Conservation (phyloP, 2,888 invertebrate species). For the Limnephilus marmoratus region DNA sequence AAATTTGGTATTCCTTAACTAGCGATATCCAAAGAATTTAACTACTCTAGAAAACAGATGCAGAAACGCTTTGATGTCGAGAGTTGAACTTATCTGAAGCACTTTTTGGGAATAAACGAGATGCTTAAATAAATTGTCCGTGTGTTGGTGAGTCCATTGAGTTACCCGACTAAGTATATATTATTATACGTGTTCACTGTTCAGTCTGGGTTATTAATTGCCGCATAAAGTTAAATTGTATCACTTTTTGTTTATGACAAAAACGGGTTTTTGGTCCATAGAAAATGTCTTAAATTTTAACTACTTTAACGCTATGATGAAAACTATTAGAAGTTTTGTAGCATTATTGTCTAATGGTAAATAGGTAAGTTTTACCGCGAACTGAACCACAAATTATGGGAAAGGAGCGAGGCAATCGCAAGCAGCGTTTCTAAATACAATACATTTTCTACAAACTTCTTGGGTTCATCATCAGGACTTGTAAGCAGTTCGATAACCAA, state of each 20-base stretch:
- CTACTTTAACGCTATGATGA: background rate
- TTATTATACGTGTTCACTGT: background rate
- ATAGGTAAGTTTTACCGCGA: too few species aligned
- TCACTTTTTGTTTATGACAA: slow-evolving; percentile 17
- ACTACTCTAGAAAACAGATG: background rate
- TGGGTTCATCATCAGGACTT: too few species aligned
- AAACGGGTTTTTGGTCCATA: slow-evolving; percentile 5
- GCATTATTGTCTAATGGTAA: too few species aligned
- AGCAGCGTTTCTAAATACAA: too few species aligned
- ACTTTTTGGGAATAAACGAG: background rate
- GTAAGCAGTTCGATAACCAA: too few species aligned
- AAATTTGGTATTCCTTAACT: too few species aligned
- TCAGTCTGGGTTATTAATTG: background rate
- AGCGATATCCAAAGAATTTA: background rate
- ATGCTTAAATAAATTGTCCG: background rate
- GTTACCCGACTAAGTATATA: background rate
- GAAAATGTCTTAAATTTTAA: background rate
- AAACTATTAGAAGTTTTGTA: background rate
- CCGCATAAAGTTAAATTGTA: background rate
- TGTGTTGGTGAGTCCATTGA: background rate
- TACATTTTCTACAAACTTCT: too few species aligned
- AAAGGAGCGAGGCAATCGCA: too few species aligned
- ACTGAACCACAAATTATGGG: too few species aligned
- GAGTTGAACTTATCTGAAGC: background rate
- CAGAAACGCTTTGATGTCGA: background rate